Conservation (phyloP, 2,113 vertebrate genomes). For the Mus spicilegus region DNA sequence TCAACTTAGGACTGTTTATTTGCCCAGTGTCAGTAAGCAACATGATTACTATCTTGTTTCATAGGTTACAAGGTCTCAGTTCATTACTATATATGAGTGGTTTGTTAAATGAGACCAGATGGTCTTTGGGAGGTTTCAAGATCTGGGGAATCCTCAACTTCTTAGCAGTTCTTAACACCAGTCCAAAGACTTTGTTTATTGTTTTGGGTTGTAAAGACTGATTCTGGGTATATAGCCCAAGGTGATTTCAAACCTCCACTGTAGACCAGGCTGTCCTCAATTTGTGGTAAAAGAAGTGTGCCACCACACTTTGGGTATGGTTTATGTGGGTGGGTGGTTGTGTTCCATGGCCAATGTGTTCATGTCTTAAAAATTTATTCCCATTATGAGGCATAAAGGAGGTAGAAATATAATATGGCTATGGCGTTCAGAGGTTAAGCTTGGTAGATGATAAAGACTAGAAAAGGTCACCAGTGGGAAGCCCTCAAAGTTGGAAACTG, state of each 20-base stretch:
- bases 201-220: background rate
- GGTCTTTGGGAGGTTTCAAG: background rate
- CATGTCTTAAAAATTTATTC: background rate
- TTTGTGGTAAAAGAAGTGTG: background rate
- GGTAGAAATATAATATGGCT: background rate
- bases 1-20: background rate
- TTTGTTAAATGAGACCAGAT: background rate
- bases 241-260: background rate
- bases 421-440: background rate
- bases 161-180: background rate
- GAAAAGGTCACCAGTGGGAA: background rate
- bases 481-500: background rate
- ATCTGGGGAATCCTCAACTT: background rate
- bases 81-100: background rate
- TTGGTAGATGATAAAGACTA: background rate
- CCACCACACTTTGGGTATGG: background rate
- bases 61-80: background rate
- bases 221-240: background rate
- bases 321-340: background rate
- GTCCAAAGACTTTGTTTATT: background rate
- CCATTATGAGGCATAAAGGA: background rate
- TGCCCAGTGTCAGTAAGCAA: background rate
- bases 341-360: background rate
- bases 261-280: background rate
- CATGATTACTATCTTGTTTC: background rate